Evolutionary conservation across 2,888 invertebrate genomes (phyloP).

Genomic region (Altica lythri): DNA sequence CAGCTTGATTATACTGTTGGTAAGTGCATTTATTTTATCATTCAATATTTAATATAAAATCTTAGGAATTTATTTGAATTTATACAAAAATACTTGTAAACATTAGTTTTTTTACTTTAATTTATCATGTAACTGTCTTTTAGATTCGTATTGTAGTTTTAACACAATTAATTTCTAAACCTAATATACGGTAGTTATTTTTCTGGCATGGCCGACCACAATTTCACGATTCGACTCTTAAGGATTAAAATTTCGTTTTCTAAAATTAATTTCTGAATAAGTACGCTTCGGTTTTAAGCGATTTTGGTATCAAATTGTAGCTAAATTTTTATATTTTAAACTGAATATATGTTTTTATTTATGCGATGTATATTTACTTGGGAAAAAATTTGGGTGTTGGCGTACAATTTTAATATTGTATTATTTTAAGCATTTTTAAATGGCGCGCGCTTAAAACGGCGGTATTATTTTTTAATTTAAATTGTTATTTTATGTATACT

Average conservation of each 20-base stretch:
- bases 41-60: conserved; percentile 54
- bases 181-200: conserved; percentile 49
- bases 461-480: too few species aligned
- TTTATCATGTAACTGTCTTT: conserved; percentile 47
- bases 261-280: conserved; percentile 52
- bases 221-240: too few species aligned
- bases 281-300: conserved; percentile 25
- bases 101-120: conserved; percentile 55
- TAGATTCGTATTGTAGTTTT: conserved; percentile 39
- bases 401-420: conserved; percentile 55
- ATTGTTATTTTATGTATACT: too few species aligned
- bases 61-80: conserved; percentile 49
- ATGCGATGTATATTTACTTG: conserved; percentile 32
- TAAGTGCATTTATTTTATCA: conserved; percentile 51
- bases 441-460: conserved; percentile 56
- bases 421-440: conserved; percentile 55
- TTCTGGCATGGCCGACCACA: conserved; percentile 51
- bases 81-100: conserved; percentile 47
- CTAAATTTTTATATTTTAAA: conserved; percentile 45
- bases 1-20: conserved; percentile 43
- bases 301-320: conserved; percentile 44
- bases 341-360: conserved; percentile 36
- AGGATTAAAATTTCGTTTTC: conserved; percentile 34
- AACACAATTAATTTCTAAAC: conserved; percentile 49
- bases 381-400: conserved; percentile 56